Conservation (phyloP, 2,888 invertebrate genomes). For the Resseliella maxima region DNA sequence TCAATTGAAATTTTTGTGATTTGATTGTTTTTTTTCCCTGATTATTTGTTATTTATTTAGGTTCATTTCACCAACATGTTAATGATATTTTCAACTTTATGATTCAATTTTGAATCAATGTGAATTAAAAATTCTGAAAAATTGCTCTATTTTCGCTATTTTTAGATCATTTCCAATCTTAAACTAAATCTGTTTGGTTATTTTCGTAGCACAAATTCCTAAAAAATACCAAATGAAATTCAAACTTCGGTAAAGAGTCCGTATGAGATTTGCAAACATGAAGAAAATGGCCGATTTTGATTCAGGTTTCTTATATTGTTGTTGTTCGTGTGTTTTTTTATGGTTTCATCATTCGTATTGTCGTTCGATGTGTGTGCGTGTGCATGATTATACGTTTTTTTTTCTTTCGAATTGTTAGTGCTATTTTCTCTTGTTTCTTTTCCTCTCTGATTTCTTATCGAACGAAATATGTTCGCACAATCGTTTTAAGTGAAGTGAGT, state of each 20-base stretch:
- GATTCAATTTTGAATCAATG: too few species aligned
- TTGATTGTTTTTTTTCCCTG: too few species aligned
- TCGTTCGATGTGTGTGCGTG: constrained; percentile 8
- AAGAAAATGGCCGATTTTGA: constrained; percentile 44
- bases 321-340: background rate
- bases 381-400: background rate
- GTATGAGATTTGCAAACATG: background rate
- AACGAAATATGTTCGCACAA: background rate
- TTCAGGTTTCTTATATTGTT: constrained; percentile 30
- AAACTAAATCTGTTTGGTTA: too few species aligned
- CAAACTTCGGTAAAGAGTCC: background rate
- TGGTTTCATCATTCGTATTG: constrained; percentile 11
- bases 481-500: background rate
- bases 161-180: too few species aligned
- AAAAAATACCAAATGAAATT: background rate
- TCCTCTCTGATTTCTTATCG: constrained; percentile 32
- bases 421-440: background rate
- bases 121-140: too few species aligned
- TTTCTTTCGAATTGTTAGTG: background rate
- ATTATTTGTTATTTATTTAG: too few species aligned
- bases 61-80: too few species aligned
- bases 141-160: too few species aligned
- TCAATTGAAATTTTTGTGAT: too few species aligned
- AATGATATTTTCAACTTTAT: too few species aligned
- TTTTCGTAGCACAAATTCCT: too few species aligned